Conservation (phyloP, 2,113 vertebrate genomes). For the Corythornis vintsioides region DNA sequence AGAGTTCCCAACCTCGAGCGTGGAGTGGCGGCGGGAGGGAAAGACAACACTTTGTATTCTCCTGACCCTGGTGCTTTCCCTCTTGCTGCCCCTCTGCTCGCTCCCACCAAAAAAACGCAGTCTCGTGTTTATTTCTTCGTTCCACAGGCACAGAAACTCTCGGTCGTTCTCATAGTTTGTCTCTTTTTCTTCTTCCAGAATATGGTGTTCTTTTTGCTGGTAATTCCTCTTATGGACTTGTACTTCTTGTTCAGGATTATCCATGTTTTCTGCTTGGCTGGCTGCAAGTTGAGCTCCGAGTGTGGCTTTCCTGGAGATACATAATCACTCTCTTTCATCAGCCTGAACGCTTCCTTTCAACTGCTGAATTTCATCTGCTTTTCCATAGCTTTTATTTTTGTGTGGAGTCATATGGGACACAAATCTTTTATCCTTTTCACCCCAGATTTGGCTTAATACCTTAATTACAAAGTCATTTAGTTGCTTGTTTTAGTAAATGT, state of each 20-base stretch:
- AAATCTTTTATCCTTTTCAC: slow-evolving; percentile 45
- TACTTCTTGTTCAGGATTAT: background rate
- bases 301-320: background rate
- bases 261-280: background rate
- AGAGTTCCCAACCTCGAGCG: background rate
- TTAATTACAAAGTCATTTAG: slow-evolving; percentile 50
- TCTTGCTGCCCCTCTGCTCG: background rate
- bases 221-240: background rate
- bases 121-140: background rate
- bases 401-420: background rate
- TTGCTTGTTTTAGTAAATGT: slow-evolving; percentile 34
- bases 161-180: background rate
- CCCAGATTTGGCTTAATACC: slow-evolving; percentile 33
- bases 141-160: background rate
- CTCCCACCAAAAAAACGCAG: background rate
- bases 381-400: background rate
- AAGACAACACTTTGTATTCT: background rate
- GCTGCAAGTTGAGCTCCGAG: background rate
- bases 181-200: background rate
- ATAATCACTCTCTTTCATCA: background rate
- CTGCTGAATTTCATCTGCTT: background rate
- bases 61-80: background rate
- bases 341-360: background rate
- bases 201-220: background rate
- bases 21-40: background rate